phyloP scores from a whole-genome alignment of 2,113 vertebrate genomes.

The Nannospalax galili region DNA sequence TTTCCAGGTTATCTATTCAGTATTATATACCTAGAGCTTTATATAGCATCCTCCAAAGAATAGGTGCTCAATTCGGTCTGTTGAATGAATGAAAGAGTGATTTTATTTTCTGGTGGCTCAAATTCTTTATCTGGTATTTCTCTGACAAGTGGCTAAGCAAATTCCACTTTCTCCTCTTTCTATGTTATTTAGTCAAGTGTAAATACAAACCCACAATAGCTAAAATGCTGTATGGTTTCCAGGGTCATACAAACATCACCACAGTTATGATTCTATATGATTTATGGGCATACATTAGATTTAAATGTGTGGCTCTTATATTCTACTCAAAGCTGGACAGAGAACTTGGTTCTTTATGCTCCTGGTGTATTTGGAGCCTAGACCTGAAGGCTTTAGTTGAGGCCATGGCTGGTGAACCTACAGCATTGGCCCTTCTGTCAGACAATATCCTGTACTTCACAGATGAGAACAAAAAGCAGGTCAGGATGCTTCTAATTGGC shows the following conservation, averaged over 20 bases:
- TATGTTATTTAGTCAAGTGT: neutral
- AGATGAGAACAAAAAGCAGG: neutral
- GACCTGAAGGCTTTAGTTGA: neutral
- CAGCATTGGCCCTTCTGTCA: neutral
- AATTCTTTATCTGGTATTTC: neutral
- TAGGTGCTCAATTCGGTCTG: neutral
- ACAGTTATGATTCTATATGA: slow-evolving; percentile 41
- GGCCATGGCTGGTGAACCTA: neutral
- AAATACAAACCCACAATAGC: slow-evolving; percentile 17
- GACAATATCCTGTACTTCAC: neutral
- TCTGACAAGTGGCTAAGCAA: neutral
- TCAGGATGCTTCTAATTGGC: neutral
- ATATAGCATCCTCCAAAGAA: neutral
- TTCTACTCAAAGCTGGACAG: slow-evolving; percentile 34
- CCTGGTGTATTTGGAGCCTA: neutral
- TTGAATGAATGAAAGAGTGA: neutral
- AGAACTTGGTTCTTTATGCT: neutral
- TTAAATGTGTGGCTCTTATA: neutral
- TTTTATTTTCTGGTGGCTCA: neutral
- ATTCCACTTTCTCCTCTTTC: neutral
- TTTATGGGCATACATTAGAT: neutral
- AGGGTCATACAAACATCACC: slow-evolving; percentile 1
- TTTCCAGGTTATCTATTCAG: neutral
- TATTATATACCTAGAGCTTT: neutral
- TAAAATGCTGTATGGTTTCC: neutral